Percentiles rank a stretch among this genome's conserved stretches.
These are phyloP conservation scores for Drosophila equinoxialis DNA, from an alignment of 1,140 invertebrate genomes.

Conservation along the genomic window DNA sequence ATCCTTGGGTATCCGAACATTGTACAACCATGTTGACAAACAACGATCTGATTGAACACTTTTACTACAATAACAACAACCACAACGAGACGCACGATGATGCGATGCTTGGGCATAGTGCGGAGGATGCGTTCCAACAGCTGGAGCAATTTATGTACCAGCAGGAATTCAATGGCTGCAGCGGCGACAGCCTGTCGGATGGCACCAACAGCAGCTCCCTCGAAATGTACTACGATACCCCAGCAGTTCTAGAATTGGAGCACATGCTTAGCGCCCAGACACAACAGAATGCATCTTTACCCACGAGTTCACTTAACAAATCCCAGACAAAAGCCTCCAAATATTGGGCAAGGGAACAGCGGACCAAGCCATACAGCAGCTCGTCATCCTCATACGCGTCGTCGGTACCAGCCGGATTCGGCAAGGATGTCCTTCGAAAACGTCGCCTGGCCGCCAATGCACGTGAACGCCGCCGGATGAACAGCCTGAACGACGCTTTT, in stretches of 20 bases:
- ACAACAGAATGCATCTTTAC: conserved; percentile 37
- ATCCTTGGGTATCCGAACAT: conserved; percentile 52
- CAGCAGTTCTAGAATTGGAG: conserved; percentile 59
- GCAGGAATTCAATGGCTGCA: conserved; percentile 47
- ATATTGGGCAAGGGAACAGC: conserved; percentile 47
- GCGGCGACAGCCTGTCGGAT: conserved; percentile 62
- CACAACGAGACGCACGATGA: conserved; percentile 25
- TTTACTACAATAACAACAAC: conserved; percentile 47
- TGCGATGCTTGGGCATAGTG: conserved; percentile 10
- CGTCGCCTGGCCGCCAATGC: conserved; percentile 90
- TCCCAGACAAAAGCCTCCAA: conserved; percentile 46
- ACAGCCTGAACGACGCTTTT: conserved; percentile 92
- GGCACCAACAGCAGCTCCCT: conserved; percentile 47
- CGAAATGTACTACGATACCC: conserved; percentile 51
- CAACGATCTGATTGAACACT: conserved; percentile 66
- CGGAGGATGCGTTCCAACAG: conserved; percentile 53
- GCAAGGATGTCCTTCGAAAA: conserved; percentile 84
- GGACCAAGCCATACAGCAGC: conserved; percentile 56
- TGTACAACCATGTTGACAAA: conserved; percentile 63
- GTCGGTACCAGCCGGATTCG: not conserved
- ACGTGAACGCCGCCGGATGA: conserved; percentile 91
- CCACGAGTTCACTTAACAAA: conserved; percentile 23
- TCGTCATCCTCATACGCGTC: not conserved
- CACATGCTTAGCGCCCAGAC: conserved; percentile 58
- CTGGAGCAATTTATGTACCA: conserved; percentile 57